Base-by-base conservation (phyloP, 2,888 invertebrate genomes). In the Apotomis capreana region DNA sequence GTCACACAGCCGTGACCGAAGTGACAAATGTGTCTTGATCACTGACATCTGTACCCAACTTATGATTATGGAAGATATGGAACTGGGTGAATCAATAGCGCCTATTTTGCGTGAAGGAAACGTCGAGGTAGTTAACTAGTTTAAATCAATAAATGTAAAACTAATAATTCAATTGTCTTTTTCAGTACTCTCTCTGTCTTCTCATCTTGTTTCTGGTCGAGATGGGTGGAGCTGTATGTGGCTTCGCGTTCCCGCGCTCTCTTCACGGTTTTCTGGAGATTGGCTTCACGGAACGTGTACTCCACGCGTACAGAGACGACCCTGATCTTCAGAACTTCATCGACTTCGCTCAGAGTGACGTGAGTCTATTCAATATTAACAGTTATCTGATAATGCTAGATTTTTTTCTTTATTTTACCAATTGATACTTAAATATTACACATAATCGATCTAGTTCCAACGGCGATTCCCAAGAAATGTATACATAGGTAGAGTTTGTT, bases 331-430 rank as follows among this genome's bases (percentile, higher is more conserved):
- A 98, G 88, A 98, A 98, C 91, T 96, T 98, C 76, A 98, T 99
- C 76, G 98, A 99, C 88, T 98, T 97, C 92, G 97, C 98, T 55
- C 99, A 99, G 89, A 96, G 97, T 89, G 97, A 98, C 89, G 97
- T 97, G 86, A 94, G 91, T 65, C 13, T 26, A 13, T 40, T 6
- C 3, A 40, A 40, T 26, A 40, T 40, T 6, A 2, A 40, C 26
- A 26, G 26, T 26, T 26, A 40, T 40, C 1, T 4, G 6, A 40
- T 40, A 40, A 40, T 40, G 40, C 3, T 40, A 40, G 5, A 40
- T 0, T 6, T 40, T 40, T 40, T 40, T 40, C 5, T 40, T 26
- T 26, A 2, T 26, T 26, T 26, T 26, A 26, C 26, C 26, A 2
- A 26, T 26, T 26, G 26, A 26, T 26, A 26, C 1, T 26, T 26